Evolutionary conservation across 2,113 vertebrate genomes (phyloP).

Genomic region (Cygnus atratus): DNA sequence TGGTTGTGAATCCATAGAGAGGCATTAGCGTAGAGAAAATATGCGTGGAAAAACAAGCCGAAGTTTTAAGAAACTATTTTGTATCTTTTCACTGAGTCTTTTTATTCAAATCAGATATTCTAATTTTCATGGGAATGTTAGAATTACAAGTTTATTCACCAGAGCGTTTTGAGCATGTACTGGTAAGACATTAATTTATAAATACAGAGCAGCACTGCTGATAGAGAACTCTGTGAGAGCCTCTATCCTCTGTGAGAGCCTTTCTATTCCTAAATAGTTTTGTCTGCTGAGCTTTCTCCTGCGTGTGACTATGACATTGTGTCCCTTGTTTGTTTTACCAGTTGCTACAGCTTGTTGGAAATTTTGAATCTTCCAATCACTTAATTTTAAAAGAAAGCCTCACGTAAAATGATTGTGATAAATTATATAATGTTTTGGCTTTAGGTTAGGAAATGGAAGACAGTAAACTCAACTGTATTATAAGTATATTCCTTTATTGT

Average conservation of each 20-base stretch:
- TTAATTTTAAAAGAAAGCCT: background rate
- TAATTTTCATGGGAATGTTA: background rate
- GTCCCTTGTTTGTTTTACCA: background rate
- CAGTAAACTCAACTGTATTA: background rate
- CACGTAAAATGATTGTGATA: background rate
- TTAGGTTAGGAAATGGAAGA: background rate
- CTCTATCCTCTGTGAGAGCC: too few relatives aligned
- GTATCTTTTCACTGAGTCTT: background rate
- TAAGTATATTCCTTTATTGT: conserved; percentile 71
- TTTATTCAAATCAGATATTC: background rate
- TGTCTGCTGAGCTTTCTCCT: background rate
- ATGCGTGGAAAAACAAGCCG: background rate
- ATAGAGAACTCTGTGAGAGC: background rate
- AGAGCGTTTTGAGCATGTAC: background rate
- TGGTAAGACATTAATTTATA: background rate
- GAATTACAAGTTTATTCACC: background rate
- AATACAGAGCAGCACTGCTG: background rate
- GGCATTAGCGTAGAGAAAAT: background rate
- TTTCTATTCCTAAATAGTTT: background rate
- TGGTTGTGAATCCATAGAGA: background rate
- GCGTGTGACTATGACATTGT: background rate
- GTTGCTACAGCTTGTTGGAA: background rate
- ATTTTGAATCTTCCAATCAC: background rate
- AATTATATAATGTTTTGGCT: background rate
- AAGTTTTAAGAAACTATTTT: background rate